Base-by-base conservation (phyloP, 2,797 vertebrate species). In the Catamblyrhynchus diadema region DNA sequence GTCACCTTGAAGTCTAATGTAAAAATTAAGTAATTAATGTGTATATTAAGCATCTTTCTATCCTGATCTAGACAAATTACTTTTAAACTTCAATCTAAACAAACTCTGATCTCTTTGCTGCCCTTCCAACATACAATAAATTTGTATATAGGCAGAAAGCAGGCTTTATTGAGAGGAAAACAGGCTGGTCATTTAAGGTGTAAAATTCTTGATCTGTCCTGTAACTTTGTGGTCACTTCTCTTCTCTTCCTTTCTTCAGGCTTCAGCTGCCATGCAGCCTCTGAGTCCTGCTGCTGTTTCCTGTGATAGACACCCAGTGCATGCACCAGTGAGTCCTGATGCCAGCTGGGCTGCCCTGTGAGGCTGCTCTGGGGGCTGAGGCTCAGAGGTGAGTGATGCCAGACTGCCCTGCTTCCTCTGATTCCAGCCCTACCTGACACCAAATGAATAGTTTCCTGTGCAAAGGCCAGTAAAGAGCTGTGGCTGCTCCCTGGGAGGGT, bases 1-100 rank as follows among this genome's bases (percentile, higher is more conserved):
- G 66, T 79, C 7, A 4, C 33, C 67, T 48, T 72, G 60, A 82
- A 77, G 57, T 4, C 21, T 37, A 73, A 92, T 65, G 66, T 6
- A 62, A 88, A 90, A 79, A 87, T 77, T 21, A 53, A 45, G 60
- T 47, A 84, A 72, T 60, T 60, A 72, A 90, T 79, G 53, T 60
- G 47, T 48, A 42, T 72, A 54, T 66, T 44, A 47, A 90, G 19
- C 56, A 47, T 75, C 70, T 85, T 35, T 65, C 54, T 83, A 32
- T 41, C 59, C 61, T 74, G 81, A 86, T 80, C 82, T 70, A 89
- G 80, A 88, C 70, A 95, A 95, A 96, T 95, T 88, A 57, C 72
- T 73, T 60, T 81, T 69, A 69, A 83, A 62, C 32, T 59, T 81
- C 78, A 73, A 75, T 59, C 53, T 77, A 91, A 93, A 94, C 66